Evolutionary conservation across 2,113 vertebrate species (phyloP).

Genomic region (Sphyrna mokarran): DNA sequence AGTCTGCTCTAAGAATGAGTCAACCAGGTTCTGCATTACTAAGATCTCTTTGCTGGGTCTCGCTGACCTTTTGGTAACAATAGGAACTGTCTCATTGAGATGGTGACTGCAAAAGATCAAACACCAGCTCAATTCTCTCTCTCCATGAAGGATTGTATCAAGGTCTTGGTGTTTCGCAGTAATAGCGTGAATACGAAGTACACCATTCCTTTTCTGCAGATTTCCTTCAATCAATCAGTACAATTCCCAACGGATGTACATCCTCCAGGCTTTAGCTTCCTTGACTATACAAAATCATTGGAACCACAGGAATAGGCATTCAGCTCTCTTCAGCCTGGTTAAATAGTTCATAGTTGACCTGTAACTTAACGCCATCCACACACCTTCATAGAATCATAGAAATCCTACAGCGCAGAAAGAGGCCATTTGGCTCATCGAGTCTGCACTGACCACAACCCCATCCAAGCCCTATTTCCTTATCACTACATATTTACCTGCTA

Average conservation of each 20-base stretch:
- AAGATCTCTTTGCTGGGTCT: neutral
- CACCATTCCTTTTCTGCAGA: neutral
- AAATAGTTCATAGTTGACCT: neutral
- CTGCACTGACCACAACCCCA: no score
- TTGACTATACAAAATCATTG: neutral
- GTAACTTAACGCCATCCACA: neutral
- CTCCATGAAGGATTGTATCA: neutral
- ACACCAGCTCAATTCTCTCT: neutral
- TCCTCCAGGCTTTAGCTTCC: neutral
- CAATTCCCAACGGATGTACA: no score
- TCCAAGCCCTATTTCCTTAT: no score
- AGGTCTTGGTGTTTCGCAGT: neutral
- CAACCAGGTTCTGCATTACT: neutral
- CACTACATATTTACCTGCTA: no score
- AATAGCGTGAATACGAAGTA: neutral
- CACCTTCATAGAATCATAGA: no score
- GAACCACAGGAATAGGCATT: neutral
- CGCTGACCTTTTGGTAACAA: constrained; percentile 6
- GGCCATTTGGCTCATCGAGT: no score
- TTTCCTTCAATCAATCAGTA: neutral
- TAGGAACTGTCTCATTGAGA: neutral
- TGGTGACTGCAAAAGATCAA: neutral
- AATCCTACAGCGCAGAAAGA: no score
- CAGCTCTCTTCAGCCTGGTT: neutral
- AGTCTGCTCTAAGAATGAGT: neutral